These are phyloP conservation scores for Zaprionus obscuricornis DNA, from an alignment of 2,888 invertebrate species.

Conservation along the genomic window DNA sequence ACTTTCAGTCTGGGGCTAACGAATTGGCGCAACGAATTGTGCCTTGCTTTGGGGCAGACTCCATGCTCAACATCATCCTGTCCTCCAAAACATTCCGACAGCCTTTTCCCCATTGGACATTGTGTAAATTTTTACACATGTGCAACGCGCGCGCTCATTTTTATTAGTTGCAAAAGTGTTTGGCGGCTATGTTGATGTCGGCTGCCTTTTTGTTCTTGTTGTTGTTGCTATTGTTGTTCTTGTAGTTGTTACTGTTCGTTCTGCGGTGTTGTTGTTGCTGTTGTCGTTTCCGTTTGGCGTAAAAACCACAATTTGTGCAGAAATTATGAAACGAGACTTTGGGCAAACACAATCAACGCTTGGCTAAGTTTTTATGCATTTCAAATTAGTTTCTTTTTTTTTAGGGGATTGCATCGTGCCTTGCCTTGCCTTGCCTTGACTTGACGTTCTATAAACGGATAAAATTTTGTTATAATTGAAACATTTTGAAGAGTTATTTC, in stretches of 20 bases:
- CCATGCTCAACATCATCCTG: neutral
- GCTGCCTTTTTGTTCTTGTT: neutral
- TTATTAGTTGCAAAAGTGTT: constrained; percentile 72
- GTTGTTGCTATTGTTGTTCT: constrained; percentile 4
- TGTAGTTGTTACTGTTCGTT: constrained; percentile 9
- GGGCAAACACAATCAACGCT: constrained; percentile 79
- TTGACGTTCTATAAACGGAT: constrained; percentile 34
- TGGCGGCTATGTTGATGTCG: constrained; percentile 42
- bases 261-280: constrained; percentile 10
- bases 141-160: constrained; percentile 54
- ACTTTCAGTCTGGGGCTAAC: constrained; percentile 56
- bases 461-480: constrained; percentile 38
- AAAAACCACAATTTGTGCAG: constrained; percentile 80
- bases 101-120: constrained; percentile 13
- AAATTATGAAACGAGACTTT: constrained; percentile 80
- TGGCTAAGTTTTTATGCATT: constrained; percentile 74
- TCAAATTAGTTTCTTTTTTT: constrained; percentile 64
- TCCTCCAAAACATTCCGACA: neutral
- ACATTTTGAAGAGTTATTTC: too few species aligned
- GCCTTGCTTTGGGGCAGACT: constrained; percentile 34
- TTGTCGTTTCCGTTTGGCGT: constrained; percentile 15
- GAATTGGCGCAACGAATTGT: constrained; percentile 55
- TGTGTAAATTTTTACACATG: constrained; percentile 77
- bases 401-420: constrained; percentile 9
- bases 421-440: neutral